Conservation (phyloP, 2,113 vertebrate species). For the Gambusia affinis region DNA sequence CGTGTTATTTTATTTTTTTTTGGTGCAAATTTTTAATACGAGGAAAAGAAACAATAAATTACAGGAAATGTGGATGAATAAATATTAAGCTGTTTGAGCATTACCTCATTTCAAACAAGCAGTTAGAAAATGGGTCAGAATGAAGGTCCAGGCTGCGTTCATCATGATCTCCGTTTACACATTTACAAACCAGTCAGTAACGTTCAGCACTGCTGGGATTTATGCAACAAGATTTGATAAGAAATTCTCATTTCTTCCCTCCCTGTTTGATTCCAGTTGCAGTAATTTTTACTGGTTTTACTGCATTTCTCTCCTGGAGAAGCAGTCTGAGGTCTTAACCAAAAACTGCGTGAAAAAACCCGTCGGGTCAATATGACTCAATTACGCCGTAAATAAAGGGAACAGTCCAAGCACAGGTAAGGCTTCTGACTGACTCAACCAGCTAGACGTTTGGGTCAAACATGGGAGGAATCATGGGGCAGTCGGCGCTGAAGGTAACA, state of each 20-base stretch:
- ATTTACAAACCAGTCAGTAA: background rate
- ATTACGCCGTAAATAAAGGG: slow-evolving; percentile 10
- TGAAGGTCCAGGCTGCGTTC: background rate
- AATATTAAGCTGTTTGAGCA: slow-evolving; percentile 51
- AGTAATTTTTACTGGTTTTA: background rate
- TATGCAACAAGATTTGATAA: background rate
- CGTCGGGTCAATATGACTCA: slow-evolving; percentile 18
- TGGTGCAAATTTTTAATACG: slow-evolving; percentile 61
- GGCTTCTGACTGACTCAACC: slow-evolving; percentile 5
- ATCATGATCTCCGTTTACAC: background rate
- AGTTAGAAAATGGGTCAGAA: slow-evolving; percentile 33
- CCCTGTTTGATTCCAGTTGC: too few relatives aligned
- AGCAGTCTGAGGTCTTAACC: background rate
- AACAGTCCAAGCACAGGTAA: slow-evolving; percentile 5
- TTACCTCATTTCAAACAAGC: slow-evolving; percentile 40
- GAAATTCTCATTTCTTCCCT: background rate
- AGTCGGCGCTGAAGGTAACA: background rate
- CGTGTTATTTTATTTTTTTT: slow-evolving; percentile 13
- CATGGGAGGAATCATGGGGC: background rate
- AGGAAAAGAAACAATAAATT: slow-evolving; percentile 71
- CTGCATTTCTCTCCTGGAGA: slow-evolving; percentile 3
- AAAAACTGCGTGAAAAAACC: background rate
- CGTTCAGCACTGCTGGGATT: too few relatives aligned
- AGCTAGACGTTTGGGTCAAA: slow-evolving; percentile 2
- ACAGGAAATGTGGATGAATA: slow-evolving; percentile 70